Evolutionary conservation across 2,888 invertebrate species (phyloP), one percentile per base, ranked within the genome.

Genomic region (Daptonema setosum): DNA sequence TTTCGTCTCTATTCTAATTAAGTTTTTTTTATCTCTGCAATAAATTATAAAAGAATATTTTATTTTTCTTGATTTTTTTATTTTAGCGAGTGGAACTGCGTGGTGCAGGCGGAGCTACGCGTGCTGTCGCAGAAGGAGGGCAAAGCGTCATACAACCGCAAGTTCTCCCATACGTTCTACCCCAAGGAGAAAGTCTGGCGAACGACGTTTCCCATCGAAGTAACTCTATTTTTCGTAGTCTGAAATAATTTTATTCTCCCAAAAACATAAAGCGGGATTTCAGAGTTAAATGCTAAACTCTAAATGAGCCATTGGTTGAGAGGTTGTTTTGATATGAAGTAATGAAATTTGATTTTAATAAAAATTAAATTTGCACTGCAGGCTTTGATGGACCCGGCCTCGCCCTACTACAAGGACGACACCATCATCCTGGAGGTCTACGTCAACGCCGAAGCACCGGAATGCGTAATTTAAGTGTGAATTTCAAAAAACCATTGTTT

Each of bases 81-180:
- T 61, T 63, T 2, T 63, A 71, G 73, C 56, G 85, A 87, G 54
- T 97, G 95, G 95, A 91, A 88, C 14, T 95, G 95, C 70, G 86
- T 87, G 72, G 95, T 93, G 47, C 81, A 82, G 68, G 95, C 95
- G 11, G 88, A 91, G 70, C 74, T 97, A 61, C 79, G 85, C 64
- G 78, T 52, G n/a, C 84, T 61, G 1, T 53, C 58, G n/a, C 60
- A 62, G 53, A 43, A 55, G 28, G 60, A 57, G 1, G 61, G 61
- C 8, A 8, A 2, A 2, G 59, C 60, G 0, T 56, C 64, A 26
- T 61, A 67, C 56, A 56, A 57, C 30, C 64, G 66, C 22, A 62
- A 71, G 63, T 95, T 87, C 72, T 87, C 87, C 73, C 95, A 93
- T 78, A 79, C 87, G 71, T 97, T 88, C 76, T 91, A 88, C 74